These are phyloP conservation scores for Hemiscyllium ocellatum DNA, from an alignment of 2,113 vertebrate species.

Conservation along the genomic window DNA sequence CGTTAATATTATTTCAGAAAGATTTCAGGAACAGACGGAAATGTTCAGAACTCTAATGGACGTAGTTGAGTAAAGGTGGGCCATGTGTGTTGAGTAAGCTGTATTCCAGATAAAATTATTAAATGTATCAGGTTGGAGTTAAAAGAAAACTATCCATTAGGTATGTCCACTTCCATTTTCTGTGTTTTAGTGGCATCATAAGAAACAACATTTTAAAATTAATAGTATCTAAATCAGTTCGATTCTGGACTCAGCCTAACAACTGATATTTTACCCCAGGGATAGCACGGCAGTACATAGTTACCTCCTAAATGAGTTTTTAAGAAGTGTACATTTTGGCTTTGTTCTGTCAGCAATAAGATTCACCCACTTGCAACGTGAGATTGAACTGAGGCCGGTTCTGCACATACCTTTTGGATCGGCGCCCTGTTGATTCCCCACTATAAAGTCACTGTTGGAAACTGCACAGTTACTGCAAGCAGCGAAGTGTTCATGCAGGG, in stretches of 20 bases:
- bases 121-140: not conserved
- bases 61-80: not conserved
- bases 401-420: not conserved
- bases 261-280: not conserved
- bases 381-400: not conserved
- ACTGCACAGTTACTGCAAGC: not conserved
- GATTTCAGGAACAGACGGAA: not conserved
- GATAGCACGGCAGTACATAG: not conserved
- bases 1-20: not conserved
- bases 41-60: not conserved
- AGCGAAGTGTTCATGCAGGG: not conserved
- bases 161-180: not conserved
- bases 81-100: no score
- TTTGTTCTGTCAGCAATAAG: not conserved
- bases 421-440: not conserved
- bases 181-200: not conserved
- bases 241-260: not conserved
- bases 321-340: not conserved
- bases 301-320: not conserved
- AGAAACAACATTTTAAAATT: not conserved
- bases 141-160: not conserved
- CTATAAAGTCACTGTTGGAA: not conserved
- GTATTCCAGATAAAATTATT: not conserved
- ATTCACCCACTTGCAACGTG: not conserved
- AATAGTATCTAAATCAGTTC: not conserved